Conservation (phyloP, 1,140 invertebrate species). For the Ceratoteleas bidentatus region DNA sequence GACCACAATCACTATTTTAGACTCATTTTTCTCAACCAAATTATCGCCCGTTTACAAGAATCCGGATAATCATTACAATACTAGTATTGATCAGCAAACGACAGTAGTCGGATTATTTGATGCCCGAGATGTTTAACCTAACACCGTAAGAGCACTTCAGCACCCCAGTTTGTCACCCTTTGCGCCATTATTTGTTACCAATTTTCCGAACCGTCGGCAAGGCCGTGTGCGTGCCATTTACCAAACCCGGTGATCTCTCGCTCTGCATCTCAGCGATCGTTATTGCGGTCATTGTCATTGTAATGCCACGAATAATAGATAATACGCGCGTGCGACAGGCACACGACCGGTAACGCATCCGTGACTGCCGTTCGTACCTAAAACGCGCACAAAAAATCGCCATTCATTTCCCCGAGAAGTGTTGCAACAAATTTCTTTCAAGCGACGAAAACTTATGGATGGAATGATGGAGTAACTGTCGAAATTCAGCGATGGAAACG, state of each 20-base stretch:
- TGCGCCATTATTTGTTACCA: constrained; percentile 76
- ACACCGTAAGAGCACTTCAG: constrained; percentile 56
- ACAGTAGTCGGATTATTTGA: constrained; percentile 42
- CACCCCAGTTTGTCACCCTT: constrained; percentile 64
- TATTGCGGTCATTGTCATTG: constrained; percentile 79
- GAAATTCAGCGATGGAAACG: too few relatives aligned
- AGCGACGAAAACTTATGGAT: not conserved
- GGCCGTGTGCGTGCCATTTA: constrained; percentile 58
- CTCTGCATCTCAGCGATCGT: constrained; percentile 66
- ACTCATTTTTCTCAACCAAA: too few relatives aligned
- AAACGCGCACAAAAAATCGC: constrained; percentile 54
- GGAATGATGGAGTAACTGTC: too few relatives aligned
- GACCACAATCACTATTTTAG: too few relatives aligned
- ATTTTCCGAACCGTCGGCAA: constrained; percentile 75
- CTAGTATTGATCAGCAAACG: constrained; percentile 13
- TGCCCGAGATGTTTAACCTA: constrained; percentile 51
- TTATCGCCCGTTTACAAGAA: too few relatives aligned
- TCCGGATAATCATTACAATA: not conserved
- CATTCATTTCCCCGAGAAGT: constrained; percentile 49
- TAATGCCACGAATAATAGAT: constrained; percentile 75
- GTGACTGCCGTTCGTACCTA: constrained; percentile 46
- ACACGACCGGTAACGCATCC: constrained; percentile 72
- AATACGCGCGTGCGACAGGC: constrained; percentile 68
- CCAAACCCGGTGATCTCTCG: constrained; percentile 44
- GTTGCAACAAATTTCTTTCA: constrained; percentile 31